These are phyloP conservation scores for Tachina fera DNA, from an alignment of 2,888 invertebrate species.

Conservation along the genomic window DNA sequence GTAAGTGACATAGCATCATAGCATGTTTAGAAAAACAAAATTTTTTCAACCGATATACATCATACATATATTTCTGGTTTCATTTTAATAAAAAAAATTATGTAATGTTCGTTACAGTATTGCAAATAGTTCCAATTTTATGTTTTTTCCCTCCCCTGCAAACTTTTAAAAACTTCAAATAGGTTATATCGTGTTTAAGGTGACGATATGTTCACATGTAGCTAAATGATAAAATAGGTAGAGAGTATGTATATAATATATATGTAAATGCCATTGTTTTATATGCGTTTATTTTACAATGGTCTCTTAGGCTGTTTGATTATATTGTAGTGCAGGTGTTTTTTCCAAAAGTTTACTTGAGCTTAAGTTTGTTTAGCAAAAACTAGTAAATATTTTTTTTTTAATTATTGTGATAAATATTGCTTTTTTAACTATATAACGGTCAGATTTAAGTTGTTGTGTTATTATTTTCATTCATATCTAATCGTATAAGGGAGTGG, in stretches of 20 bases:
- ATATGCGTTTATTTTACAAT: slow-evolving; percentile 28
- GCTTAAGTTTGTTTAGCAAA: slow-evolving; percentile 57
- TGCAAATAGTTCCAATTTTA: too few relatives aligned
- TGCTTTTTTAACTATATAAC: slow-evolving; percentile 65
- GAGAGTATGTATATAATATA: slow-evolving; percentile 21
- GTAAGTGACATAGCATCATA: too few relatives aligned
- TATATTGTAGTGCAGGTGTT: slow-evolving; percentile 32
- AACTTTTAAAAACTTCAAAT: too few relatives aligned
- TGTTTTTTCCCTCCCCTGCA: too few relatives aligned
- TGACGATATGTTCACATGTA: too few relatives aligned
- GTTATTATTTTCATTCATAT: slow-evolving; percentile 25
- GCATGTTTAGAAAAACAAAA: too few relatives aligned
- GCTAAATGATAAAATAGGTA: slow-evolving; percentile 17
- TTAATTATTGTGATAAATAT: slow-evolving; percentile 64
- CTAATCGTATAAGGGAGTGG: slow-evolving; percentile 19
- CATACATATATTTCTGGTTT: too few relatives aligned
- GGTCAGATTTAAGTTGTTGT: slow-evolving; percentile 50
- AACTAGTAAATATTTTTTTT: slow-evolving; percentile 60
- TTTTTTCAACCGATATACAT: too few relatives aligned
- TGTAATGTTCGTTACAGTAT: too few relatives aligned
- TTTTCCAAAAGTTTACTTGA: slow-evolving; percentile 55
- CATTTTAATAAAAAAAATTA: too few relatives aligned
- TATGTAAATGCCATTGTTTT: slow-evolving; percentile 59
- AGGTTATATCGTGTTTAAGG: too few relatives aligned
- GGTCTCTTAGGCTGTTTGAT: slow-evolving; percentile 49